Conservation (phyloP, 2,888 invertebrate species). For the Athalia circularis region DNA sequence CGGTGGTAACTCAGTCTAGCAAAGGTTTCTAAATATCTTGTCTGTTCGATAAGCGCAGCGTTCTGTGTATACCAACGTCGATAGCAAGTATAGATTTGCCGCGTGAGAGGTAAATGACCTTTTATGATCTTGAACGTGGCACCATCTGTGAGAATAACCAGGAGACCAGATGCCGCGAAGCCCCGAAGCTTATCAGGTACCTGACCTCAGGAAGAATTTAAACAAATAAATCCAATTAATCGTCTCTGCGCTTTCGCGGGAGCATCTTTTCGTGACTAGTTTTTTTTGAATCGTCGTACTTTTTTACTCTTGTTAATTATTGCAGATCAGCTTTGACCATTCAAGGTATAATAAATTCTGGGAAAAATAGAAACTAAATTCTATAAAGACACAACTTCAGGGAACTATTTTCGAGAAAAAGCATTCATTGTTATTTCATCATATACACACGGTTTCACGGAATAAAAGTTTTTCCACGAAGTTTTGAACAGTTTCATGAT, state of each 20-base stretch:
- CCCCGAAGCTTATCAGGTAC: background rate
- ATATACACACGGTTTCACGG: background rate
- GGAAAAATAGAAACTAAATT: no score
- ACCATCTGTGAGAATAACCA: conserved; percentile 16
- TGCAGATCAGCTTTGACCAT: background rate
- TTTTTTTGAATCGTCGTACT: no score
- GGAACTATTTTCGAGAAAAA: no score
- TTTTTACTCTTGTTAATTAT: background rate
- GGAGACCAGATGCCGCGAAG: background rate
- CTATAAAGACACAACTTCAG: no score
- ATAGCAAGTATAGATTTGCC: background rate
- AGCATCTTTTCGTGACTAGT: no score
- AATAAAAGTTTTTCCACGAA: conserved; percentile 7
- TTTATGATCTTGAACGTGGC: conserved; percentile 17
- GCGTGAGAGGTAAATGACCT: background rate
- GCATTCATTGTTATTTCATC: no score
- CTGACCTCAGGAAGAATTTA: background rate
- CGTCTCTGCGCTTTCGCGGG: background rate
- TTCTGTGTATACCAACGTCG: background rate
- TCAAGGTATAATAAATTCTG: no score
- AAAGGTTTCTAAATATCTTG: no score
- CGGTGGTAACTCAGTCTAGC: no score
- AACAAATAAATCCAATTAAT: background rate
- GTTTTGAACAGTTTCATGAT: background rate
- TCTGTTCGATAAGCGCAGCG: background rate